These are phyloP conservation scores for Notothenia coriiceps DNA, from an alignment of 2,113 vertebrate species.

Conservation along the genomic window DNA sequence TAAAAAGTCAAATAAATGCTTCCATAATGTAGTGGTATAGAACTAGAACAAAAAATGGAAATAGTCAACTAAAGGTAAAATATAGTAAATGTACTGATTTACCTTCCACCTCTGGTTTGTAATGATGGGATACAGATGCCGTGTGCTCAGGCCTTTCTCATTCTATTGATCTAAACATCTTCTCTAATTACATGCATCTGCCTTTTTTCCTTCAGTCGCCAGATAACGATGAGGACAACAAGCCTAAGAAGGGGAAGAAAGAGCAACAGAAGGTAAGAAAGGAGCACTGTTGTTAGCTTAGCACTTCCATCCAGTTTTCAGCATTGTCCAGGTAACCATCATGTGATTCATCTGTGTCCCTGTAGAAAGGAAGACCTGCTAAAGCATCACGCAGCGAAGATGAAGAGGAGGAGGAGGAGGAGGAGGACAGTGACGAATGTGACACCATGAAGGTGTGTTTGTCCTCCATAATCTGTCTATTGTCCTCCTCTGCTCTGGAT, in stretches of 20 bases:
- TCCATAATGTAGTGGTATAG: too few species aligned
- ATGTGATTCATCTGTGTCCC: not conserved
- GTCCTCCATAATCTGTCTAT: not conserved
- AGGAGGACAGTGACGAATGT: slow-evolving; percentile 70
- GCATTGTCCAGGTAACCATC: not conserved
- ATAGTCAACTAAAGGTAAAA: too few species aligned
- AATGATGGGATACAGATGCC: too few species aligned
- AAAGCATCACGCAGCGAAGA: slow-evolving; percentile 43
- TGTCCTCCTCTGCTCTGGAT: not conserved
- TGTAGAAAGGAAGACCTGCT: slow-evolving; percentile 72
- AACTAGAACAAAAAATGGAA: too few species aligned
- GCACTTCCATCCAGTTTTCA: not conserved
- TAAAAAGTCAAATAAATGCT: too few species aligned
- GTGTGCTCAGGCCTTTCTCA: not conserved
- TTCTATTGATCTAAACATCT: not conserved
- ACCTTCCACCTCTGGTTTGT: too few species aligned
- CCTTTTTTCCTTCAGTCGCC: not conserved
- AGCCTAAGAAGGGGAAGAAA: slow-evolving; percentile 67
- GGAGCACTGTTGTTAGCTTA: not conserved
- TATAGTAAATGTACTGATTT: too few species aligned
- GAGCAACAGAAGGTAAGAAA: slow-evolving; percentile 61
- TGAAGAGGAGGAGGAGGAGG: slow-evolving; percentile 64
- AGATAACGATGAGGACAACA: slow-evolving; percentile 32
- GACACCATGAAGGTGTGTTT: slow-evolving; percentile 80
- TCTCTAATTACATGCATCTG: not conserved